phyloP scores from a whole-genome alignment of 2,888 invertebrate species.

The Plebejus argus region DNA sequence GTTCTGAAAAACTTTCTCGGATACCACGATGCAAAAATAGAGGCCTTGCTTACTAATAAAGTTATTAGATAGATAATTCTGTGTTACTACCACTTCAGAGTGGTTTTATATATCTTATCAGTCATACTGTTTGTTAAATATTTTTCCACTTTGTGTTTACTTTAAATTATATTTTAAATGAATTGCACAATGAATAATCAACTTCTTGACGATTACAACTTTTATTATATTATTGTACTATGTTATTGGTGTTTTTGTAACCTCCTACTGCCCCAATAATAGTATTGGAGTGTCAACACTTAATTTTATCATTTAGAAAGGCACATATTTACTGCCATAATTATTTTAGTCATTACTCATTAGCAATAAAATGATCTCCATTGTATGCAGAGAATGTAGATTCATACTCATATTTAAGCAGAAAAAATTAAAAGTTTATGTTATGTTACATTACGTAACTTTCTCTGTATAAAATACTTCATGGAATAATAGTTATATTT shows the following conservation, averaged over 20 bases:
- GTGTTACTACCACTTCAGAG: not conserved
- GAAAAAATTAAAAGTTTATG: too few relatives aligned
- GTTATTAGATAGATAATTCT: slow-evolving; percentile 51
- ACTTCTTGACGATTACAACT: not conserved
- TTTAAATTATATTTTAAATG: not conserved
- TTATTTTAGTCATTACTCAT: too few relatives aligned
- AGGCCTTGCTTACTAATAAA: slow-evolving; percentile 74
- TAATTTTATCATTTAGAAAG: too few relatives aligned
- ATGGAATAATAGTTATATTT: too few relatives aligned
- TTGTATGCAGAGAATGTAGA: too few relatives aligned
- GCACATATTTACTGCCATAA: too few relatives aligned
- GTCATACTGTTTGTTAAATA: slow-evolving; percentile 4
- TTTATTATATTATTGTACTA: not conserved
- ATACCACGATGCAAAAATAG: slow-evolving; percentile 82
- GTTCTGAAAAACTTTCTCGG: slow-evolving; percentile 85
- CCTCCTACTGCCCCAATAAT: not conserved
- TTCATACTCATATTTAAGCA: too few relatives aligned
- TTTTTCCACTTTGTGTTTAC: not conserved
- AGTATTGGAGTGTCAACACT: too few relatives aligned
- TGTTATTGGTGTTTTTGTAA: not conserved
- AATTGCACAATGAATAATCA: not conserved
- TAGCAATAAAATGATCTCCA: too few relatives aligned
- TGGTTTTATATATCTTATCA: slow-evolving; percentile 2
- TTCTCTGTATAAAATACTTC: too few relatives aligned
- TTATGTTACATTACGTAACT: too few relatives aligned